Evolutionary conservation across 2,797 vertebrate genomes (phyloP).

Genomic region (Typhlichthys subterraneus): DNA sequence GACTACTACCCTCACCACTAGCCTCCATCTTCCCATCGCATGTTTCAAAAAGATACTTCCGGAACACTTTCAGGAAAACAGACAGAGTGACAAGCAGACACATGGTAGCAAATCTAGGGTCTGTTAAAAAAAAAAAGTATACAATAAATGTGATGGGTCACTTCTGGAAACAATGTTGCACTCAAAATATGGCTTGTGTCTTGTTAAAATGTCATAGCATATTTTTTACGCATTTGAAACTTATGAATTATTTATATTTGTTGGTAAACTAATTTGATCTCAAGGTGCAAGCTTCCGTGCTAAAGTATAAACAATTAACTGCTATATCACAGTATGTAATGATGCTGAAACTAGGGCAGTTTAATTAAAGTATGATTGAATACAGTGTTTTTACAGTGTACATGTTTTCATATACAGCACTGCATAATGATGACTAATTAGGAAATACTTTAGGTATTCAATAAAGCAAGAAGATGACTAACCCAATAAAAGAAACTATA

Average conservation of each 20-base stretch:
- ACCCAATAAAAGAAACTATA: slow-evolving; percentile 29
- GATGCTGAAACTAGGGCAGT: slow-evolving; percentile 11
- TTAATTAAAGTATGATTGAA: slow-evolving; percentile 63
- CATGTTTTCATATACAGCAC: slow-evolving; percentile 37
- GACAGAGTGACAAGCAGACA: slow-evolving; percentile 6
- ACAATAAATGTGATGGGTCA: not conserved
- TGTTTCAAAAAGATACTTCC: slow-evolving; percentile 37
- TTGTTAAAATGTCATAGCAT: not conserved
- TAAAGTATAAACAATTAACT: slow-evolving; percentile 24
- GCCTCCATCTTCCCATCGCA: slow-evolving; percentile 52
- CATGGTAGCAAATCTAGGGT: slow-evolving; percentile 4
- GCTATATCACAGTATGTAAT: slow-evolving; percentile 41
- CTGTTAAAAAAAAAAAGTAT: slow-evolving; percentile 1
- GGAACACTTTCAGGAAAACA: slow-evolving; percentile 36
- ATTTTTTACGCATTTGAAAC: not conserved
- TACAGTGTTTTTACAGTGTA: slow-evolving; percentile 23
- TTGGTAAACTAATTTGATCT: not conserved
- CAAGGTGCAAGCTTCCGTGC: slow-evolving; percentile 5
- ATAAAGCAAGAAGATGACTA: slow-evolving; percentile 39
- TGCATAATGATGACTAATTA: slow-evolving; percentile 51
- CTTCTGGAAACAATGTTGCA: not conserved
- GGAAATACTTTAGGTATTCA: slow-evolving; percentile 46
- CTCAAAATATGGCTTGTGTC: not conserved
- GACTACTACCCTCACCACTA: slow-evolving; percentile 63
- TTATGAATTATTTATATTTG: not conserved